Conservation (phyloP, 2,888 invertebrate genomes). For the Nemotelus pantherinus region DNA sequence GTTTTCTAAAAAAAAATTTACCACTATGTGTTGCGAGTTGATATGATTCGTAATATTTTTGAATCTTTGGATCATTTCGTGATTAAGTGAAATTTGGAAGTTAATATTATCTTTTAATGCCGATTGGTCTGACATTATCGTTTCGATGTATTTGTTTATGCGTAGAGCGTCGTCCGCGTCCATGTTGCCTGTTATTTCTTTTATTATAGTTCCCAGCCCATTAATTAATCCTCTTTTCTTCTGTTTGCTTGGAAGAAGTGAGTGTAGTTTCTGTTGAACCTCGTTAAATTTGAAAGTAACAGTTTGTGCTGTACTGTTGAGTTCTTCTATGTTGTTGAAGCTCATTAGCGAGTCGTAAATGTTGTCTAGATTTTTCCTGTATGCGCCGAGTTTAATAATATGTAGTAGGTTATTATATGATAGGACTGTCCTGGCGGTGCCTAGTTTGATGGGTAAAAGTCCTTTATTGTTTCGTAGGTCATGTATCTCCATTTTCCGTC, state of each 20-base stretch:
- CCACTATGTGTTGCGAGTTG: neutral
- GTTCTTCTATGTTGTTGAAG: neutral
- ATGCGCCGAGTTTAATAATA: neutral
- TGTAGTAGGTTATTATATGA: conserved; percentile 13
- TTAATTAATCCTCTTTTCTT: conserved; percentile 17
- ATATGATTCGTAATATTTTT: neutral
- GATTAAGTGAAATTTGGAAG: neutral
- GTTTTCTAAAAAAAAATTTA: neutral
- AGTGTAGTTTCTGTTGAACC: neutral
- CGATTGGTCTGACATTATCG: neutral
- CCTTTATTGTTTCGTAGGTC: conserved; percentile 5
- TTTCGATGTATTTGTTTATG: neutral
- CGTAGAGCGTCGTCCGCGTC: neutral
- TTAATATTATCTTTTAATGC: neutral
- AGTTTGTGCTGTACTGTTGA: neutral
- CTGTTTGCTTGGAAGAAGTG: neutral
- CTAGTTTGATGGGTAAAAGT: conserved; percentile 7
- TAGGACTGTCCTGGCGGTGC: neutral
- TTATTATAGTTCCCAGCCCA: conserved; percentile 23
- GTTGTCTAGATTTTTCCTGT: neutral
- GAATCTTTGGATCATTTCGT: neutral
- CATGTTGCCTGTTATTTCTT: conserved; percentile 5
- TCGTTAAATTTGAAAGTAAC: neutral
- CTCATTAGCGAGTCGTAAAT: neutral
- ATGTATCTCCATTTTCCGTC: conserved; percentile 8